Percentiles rank a stretch among this genome's conserved stretches.
Evolutionary conservation across 2,888 invertebrate genomes (phyloP).

Genomic region (Hyalella azteca): DNA sequence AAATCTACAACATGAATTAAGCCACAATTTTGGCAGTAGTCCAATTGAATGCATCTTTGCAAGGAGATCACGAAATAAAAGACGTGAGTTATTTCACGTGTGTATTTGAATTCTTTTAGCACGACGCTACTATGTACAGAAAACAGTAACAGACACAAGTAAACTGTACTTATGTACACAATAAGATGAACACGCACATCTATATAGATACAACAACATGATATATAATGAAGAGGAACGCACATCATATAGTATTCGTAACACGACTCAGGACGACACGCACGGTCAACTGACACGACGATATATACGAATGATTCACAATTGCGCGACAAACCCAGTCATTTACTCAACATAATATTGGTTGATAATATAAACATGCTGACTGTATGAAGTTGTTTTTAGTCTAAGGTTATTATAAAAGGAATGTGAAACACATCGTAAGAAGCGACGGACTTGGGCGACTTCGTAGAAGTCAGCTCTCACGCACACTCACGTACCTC

Average conservation of each 20-base stretch:
- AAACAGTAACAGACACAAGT: constrained; percentile 25
- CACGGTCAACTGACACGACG: too few species aligned
- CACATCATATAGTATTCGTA: constrained; percentile 1
- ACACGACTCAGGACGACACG: not conserved
- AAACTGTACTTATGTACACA: constrained; percentile 31
- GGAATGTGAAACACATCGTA: constrained; percentile 1
- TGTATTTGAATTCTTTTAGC: constrained; percentile 19
- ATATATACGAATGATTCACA: too few species aligned
- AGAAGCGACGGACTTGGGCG: not conserved
- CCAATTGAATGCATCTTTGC: too few species aligned
- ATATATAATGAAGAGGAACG: constrained; percentile 28
- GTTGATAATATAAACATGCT: not conserved
- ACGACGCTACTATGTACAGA: constrained; percentile 27
- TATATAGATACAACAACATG: constrained; percentile 4
- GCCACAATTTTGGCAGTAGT: too few species aligned
- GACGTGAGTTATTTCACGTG: constrained; percentile 4
- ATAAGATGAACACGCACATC: constrained; percentile 22
- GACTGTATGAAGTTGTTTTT: not conserved
- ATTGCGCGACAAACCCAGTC: too few species aligned
- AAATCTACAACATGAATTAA: too few species aligned
- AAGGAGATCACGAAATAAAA: too few species aligned
- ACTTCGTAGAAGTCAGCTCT: constrained; percentile 10
- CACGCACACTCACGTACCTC: too few species aligned
- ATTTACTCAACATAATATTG: too few species aligned
- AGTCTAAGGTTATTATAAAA: not conserved